Evolutionary conservation across 92 coral and sea anemone genomes (phyloP), one percentile per base, ranked within the genome.

Genomic region (Siderastrea siderea): DNA sequence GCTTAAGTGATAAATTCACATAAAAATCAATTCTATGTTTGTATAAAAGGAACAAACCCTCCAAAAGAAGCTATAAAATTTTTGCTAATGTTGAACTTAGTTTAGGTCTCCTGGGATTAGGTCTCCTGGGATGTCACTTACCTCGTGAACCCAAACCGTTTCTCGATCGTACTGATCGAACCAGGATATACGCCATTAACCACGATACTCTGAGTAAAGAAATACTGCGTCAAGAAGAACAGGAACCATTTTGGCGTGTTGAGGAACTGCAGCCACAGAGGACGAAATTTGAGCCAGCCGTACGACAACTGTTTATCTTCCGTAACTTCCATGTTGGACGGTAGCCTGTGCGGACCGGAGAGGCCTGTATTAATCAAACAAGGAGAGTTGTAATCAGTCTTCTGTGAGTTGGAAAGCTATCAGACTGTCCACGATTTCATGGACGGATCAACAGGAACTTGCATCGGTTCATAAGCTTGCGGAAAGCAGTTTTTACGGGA

Each of bases 151-250:
- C 96, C 96, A 83, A 91, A 96, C 38, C 98, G 93, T 80, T 84
- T 93, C 89, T 96, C 98, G 15, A 96, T 93, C 4, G 99, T 95
- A 73, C 94, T 93, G 15, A 95, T 92, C 5, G 98, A 93, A 4
- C 94, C 99, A 3, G 99, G 95, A 76, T 91, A 96, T 3, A 92
- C 91, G 8, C 99, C 99, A 74, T 95, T 96, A 2, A 93, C 95
- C 3, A 96, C 92, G 49, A 93, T 89, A 67, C 99, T 96, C 61
- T 95, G 95, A 3, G 96, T 89, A 73, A 96, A 93, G 88, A 89
- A 87, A 75, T 87, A 96, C 88, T 85, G 92, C 50, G 95, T 86
- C 62, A 94, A 76, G 71, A 93, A 95, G 38, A 93, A 76, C 74
- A 96, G 80, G 55, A 96, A 94, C 94, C 99, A 96, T 85, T 86